A percentile compares a stretch with the other conserved stretches of the same genome.
phyloP scores from a whole-genome alignment of 2,888 invertebrate genomes.

The Suillia variegata region DNA sequence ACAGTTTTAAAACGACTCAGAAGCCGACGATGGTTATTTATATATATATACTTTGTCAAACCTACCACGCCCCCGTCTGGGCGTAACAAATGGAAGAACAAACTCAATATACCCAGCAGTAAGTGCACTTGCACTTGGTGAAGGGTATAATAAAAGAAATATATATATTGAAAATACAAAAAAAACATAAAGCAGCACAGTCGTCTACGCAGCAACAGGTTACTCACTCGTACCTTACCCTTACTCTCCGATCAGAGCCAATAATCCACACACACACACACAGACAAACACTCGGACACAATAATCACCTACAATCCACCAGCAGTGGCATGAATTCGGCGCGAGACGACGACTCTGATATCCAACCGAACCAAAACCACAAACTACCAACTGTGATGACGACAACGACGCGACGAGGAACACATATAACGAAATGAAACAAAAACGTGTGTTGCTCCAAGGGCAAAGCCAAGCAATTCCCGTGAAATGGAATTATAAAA shows the following conservation, averaged over 20 bases:
- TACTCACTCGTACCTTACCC: no score
- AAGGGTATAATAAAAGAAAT: no score
- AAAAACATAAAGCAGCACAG: no score
- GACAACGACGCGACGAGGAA: constrained; percentile 14
- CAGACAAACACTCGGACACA: constrained; percentile 28
- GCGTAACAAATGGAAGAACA: no score
- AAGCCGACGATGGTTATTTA: no score
- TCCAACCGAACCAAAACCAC: not conserved
- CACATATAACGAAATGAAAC: constrained; percentile 2
- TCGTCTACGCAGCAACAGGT: not conserved
- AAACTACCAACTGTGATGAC: constrained; percentile 7
- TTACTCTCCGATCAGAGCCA: no score
- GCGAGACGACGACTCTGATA: not conserved
- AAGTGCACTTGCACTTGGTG: no score
- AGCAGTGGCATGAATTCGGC: constrained; percentile 3
- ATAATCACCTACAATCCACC: constrained; percentile 19
- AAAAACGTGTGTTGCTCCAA: constrained; percentile 46
- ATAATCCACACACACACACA: not conserved
- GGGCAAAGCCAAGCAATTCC: constrained; percentile 56
- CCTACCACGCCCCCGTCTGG: no score
- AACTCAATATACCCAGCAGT: no score
- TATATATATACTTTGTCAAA: no score
- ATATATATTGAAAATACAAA: not conserved
- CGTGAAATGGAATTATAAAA: constrained; percentile 57
- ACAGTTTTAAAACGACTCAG: no score